phyloP scores from a whole-genome alignment of 2,113 vertebrate genomes.

The Osmerus mordax region DNA sequence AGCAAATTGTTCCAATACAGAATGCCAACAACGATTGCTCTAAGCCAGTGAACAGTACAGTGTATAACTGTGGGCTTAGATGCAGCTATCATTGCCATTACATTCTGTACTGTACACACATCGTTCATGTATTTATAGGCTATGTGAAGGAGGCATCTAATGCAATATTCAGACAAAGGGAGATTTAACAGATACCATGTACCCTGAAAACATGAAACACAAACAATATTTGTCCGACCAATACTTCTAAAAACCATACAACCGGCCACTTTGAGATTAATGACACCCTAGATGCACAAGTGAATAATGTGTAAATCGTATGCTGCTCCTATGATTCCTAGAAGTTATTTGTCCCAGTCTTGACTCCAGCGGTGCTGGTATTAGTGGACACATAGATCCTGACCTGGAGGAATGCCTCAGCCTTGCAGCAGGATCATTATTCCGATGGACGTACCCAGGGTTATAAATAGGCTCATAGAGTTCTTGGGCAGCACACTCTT shows the following conservation, averaged over 20 bases:
- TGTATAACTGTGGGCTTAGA: too few relatives aligned
- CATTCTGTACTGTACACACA: too few relatives aligned
- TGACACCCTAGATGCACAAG: slow-evolving; percentile 33
- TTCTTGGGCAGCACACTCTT: slow-evolving; percentile 62
- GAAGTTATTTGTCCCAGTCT: slow-evolving; percentile 53
- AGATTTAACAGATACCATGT: not conserved
- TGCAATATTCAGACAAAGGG: too few relatives aligned
- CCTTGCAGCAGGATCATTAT: slow-evolving; percentile 67
- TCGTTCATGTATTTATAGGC: too few relatives aligned
- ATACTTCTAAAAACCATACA: slow-evolving; percentile 9
- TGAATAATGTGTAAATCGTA: slow-evolving; percentile 53
- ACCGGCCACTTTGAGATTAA: slow-evolving; percentile 32
- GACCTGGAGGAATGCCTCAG: slow-evolving; percentile 59
- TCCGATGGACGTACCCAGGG: slow-evolving; percentile 60
- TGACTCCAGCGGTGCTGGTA: slow-evolving; percentile 36
- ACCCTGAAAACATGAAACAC: not conserved
- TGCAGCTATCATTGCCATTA: too few relatives aligned
- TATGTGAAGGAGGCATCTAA: too few relatives aligned
- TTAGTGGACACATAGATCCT: slow-evolving; percentile 66
- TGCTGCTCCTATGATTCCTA: slow-evolving; percentile 33
- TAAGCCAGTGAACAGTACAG: too few relatives aligned
- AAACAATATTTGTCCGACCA: not conserved
- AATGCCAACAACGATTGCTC: too few relatives aligned
- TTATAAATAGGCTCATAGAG: slow-evolving; percentile 73
- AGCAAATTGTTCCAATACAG: too few relatives aligned